These are phyloP conservation scores for Elaphurus davidianus DNA, from an alignment of 2,113 vertebrate genomes.

Conservation along the genomic window DNA sequence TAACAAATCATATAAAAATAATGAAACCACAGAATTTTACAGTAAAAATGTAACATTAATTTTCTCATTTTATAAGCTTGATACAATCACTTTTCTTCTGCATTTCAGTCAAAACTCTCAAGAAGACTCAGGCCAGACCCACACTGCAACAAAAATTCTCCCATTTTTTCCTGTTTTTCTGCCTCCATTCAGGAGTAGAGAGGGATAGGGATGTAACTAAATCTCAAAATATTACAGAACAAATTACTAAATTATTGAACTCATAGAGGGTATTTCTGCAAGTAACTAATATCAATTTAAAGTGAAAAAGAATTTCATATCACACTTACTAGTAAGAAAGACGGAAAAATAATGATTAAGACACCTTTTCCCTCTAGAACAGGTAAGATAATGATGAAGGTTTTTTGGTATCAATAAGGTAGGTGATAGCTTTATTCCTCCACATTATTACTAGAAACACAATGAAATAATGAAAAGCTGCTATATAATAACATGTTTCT, in stretches of 20 bases:
- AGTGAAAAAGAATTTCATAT: conserved; percentile 47
- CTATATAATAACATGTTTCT: background rate
- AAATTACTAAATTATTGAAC: background rate
- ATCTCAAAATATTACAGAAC: background rate
- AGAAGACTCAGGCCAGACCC: background rate
- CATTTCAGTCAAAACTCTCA: background rate
- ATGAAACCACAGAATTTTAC: background rate
- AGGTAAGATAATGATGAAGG: conserved; percentile 35
- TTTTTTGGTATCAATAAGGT: background rate
- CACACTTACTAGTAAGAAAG: conserved; percentile 64
- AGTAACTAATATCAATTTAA: conserved; percentile 57
- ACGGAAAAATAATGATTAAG: conserved; percentile 69
- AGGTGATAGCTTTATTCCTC: background rate
- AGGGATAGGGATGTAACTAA: background rate
- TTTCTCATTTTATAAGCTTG: background rate
- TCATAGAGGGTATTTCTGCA: conserved; percentile 41
- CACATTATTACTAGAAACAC: conserved; percentile 14
- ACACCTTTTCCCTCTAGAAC: conserved; percentile 43
- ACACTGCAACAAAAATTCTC: background rate
- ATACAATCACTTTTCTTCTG: background rate
- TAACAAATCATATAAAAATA: background rate
- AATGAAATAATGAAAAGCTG: background rate
- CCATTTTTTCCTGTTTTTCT: background rate
- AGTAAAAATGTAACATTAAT: background rate
- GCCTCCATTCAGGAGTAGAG: background rate